phyloP scores from a whole-genome alignment of 2,797 vertebrate species.

The Percopsis omiscomaycus region DNA sequence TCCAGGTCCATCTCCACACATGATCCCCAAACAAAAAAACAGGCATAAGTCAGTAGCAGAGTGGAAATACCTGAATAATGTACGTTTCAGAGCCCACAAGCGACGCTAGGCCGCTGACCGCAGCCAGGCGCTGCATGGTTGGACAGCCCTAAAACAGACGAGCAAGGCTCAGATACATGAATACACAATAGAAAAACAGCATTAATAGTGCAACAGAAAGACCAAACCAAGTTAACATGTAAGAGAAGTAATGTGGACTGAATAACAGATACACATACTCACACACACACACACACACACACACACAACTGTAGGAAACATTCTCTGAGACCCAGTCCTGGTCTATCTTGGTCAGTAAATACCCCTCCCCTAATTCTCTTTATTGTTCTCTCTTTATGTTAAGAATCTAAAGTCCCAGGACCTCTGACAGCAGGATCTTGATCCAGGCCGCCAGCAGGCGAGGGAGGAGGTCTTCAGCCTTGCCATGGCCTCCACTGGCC shows the following conservation, averaged over 20 bases:
- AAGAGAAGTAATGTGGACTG: no score
- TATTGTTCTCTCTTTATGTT: neutral
- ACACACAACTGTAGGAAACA: no score
- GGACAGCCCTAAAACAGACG: constrained; percentile 84
- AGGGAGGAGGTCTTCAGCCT: constrained; percentile 86
- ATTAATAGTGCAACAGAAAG: no score
- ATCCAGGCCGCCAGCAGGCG: constrained; percentile 88
- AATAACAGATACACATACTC: no score
- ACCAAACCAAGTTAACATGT: no score
- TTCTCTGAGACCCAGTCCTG: no score
- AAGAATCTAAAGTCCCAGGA: constrained; percentile 43
- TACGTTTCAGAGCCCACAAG: constrained; percentile 89
- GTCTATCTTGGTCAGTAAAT: no score
- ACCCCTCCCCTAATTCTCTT: neutral
- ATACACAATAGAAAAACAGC: neutral
- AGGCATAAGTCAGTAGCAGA: neutral
- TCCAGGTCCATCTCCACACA: neutral
- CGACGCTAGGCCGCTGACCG: constrained; percentile 87
- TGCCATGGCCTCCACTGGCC: constrained; percentile 87
- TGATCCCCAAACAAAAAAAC: neutral
- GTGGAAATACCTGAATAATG: constrained; percentile 82
- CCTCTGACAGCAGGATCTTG: constrained; percentile 89
- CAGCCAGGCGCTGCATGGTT: constrained; percentile 94
- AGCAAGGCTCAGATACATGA: neutral
- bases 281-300: no score